These are phyloP conservation scores for Anolis apletophallus DNA, from an alignment of 2,797 vertebrate species.

Conservation along the genomic window DNA sequence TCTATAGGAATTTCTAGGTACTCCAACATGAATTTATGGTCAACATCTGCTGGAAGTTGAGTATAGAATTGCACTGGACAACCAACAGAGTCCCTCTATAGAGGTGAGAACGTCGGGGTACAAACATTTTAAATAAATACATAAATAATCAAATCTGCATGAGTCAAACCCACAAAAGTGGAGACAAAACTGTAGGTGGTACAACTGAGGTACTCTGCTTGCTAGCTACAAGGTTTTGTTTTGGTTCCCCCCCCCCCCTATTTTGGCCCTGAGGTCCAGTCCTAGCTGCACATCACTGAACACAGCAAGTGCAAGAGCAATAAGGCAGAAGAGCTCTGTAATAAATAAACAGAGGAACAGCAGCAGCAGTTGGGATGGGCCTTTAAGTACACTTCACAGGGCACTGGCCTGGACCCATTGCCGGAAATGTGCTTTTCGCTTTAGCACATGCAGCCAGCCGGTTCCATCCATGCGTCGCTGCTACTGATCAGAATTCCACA, in stretches of 20 bases:
- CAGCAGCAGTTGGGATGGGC: conserved; percentile 22
- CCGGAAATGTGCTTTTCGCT: conserved; percentile 35
- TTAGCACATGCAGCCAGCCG: conserved; percentile 44
- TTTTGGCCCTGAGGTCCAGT: not conserved
- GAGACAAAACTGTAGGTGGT: too few relatives aligned
- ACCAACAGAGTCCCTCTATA: too few relatives aligned
- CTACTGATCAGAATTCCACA: conserved; percentile 63
- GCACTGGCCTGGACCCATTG: not conserved
- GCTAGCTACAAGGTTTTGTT: not conserved
- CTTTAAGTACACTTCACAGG: conserved; percentile 28
- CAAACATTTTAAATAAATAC: too few relatives aligned
- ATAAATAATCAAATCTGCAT: too few relatives aligned
- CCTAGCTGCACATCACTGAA: not conserved
- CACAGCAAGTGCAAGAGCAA: not conserved
- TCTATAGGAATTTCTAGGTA: too few relatives aligned
- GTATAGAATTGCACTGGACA: too few relatives aligned
- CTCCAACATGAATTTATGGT: too few relatives aligned
- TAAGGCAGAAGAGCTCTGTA: not conserved
- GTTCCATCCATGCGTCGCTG: conserved; percentile 41
- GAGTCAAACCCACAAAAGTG: too few relatives aligned
- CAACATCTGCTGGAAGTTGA: too few relatives aligned
- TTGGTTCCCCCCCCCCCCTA: too few relatives aligned
- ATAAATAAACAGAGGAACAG: conserved; percentile 12
- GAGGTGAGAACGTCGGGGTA: too few relatives aligned
- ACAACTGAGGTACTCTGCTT: not conserved